These are phyloP conservation scores for Leptothorax acervorum DNA, from an alignment of 2,888 invertebrate species.

Conservation along the genomic window DNA sequence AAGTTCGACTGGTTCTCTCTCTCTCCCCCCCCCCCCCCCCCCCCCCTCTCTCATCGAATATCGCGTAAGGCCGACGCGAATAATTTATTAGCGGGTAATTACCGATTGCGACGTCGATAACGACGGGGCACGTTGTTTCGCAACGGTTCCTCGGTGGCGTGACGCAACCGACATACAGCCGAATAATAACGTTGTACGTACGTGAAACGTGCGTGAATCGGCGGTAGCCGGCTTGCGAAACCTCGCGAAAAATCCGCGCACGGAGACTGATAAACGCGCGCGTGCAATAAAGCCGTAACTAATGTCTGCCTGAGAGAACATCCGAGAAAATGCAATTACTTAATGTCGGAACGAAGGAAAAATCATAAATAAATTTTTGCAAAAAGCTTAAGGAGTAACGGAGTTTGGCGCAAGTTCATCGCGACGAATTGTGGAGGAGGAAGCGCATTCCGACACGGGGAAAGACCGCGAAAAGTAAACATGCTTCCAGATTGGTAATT, in stretches of 20 bases:
- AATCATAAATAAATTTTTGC: neutral
- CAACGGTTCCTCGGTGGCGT: slow-evolving; percentile 53
- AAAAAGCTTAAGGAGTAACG: neutral
- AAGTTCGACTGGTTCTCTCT: slow-evolving; percentile 60
- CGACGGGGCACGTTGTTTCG: slow-evolving; percentile 58
- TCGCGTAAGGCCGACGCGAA: slow-evolving; percentile 45
- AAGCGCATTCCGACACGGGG: neutral
- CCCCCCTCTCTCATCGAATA: slow-evolving; percentile 27
- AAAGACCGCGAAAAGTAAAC: neutral
- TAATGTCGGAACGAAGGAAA: no score
- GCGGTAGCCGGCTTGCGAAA: slow-evolving; percentile 56
- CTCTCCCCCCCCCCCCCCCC: neutral
- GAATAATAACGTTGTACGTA: slow-evolving; percentile 49
- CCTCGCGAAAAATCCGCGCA: slow-evolving; percentile 51
- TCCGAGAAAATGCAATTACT: neutral
- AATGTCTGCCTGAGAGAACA: neutral
- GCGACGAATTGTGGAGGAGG: neutral
- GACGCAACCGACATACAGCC: slow-evolving; percentile 41
- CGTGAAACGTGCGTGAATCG: slow-evolving; percentile 16
- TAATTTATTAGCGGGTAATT: slow-evolving; percentile 72
- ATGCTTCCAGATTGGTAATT: neutral
- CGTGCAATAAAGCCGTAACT: slow-evolving; percentile 16
- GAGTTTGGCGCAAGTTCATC: neutral
- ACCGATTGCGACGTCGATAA: slow-evolving; percentile 66
- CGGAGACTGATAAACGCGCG: slow-evolving; percentile 48